Percentiles rank a stretch among this genome's conserved stretches.
These are phyloP conservation scores for Fissipunctia ypsillon DNA, from an alignment of 2,888 invertebrate genomes.

Conservation along the genomic window DNA sequence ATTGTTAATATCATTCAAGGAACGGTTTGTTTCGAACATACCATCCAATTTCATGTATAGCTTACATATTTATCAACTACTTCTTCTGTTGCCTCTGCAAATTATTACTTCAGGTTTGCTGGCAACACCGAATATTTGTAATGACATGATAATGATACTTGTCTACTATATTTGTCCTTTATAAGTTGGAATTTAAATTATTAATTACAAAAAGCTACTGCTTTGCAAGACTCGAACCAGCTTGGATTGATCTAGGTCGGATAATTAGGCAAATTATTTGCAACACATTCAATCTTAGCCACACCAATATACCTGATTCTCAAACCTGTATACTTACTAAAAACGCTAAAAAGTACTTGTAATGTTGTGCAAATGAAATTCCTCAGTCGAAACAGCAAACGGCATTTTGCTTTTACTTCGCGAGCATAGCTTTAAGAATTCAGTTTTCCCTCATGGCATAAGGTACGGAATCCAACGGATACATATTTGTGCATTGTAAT, in stretches of 20 bases:
- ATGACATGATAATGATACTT: too few species aligned
- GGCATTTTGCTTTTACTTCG: constrained; percentile 37
- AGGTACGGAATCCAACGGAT: constrained; percentile 67
- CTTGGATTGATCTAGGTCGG: constrained; percentile 13
- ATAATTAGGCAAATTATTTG: constrained; percentile 20
- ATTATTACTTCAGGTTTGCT: background rate
- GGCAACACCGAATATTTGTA: background rate
- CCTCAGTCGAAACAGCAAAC: constrained; percentile 58
- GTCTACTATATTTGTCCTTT: too few species aligned
- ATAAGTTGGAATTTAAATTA: background rate
- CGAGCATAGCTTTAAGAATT: constrained; percentile 34
- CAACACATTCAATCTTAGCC: constrained; percentile 9
- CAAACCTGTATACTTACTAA: constrained; percentile 39
- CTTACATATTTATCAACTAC: constrained; percentile 58
- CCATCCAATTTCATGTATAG: constrained; percentile 33
- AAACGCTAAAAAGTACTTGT: constrained; percentile 52
- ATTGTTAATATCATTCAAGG: background rate
- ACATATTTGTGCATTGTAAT: constrained; percentile 68
- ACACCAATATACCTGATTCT: constrained; percentile 43
- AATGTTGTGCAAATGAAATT: constrained; percentile 69
- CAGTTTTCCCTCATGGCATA: constrained; percentile 61
- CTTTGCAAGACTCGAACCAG: constrained; percentile 1
- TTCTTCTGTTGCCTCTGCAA: background rate
- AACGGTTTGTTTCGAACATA: background rate
- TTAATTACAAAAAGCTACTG: constrained; percentile 40